Evolutionary conservation across 37 sponge, comb jelly and placozoan species (phyloP), one percentile per base, ranked within the genome.

Genomic region (Halisarca cf. caerulea): DNA sequence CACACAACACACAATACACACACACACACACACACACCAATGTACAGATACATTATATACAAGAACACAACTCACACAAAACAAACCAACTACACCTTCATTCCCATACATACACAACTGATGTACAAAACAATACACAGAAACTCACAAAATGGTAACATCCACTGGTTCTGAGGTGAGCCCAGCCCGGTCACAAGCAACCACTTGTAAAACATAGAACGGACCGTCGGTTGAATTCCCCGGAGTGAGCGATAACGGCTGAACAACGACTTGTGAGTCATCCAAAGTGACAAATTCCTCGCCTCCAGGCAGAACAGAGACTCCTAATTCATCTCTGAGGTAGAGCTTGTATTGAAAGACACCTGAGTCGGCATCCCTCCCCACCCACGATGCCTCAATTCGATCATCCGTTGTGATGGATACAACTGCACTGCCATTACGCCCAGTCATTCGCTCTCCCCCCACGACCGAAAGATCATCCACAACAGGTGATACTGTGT

Each of bases 351-450:
- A 90, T n/a, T 88, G 60, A 0, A 30, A 23, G 9, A 90, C 62
- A 0, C 84, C 83, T 32, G 80, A 60, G 42, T 88, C 93, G 0
- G 45, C 27, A 79, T 95, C 96, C 5, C 15, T 1, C 14, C 79
- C 91, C 11, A 25, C 17, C 96, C 96, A 95, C 0, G 83, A 45
- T 3, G 42, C 60, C 37, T 91, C 77, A 59, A 90, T 75, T n/a
- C 38, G 39, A 4, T 80, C 61, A 0, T 77, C 28, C 24, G 68
- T 83, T 38, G 87, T 54, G 21, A 86, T 42, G 18, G 82, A 60
- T 2, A 44, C 38, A 21, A 83, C 30, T 7, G 2, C 43, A 33
- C 38, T 75, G 17, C 41, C 84, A 37, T 60, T 61, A 40, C 47
- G 30, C 17, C 21, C 54, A 24, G 40, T 44, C 45, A 74, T n/a